Percentiles rank a stretch among this genome's conserved stretches.
Conservation (phyloP, 1,140 invertebrate genomes). For the Episyrphus balteatus region DNA sequence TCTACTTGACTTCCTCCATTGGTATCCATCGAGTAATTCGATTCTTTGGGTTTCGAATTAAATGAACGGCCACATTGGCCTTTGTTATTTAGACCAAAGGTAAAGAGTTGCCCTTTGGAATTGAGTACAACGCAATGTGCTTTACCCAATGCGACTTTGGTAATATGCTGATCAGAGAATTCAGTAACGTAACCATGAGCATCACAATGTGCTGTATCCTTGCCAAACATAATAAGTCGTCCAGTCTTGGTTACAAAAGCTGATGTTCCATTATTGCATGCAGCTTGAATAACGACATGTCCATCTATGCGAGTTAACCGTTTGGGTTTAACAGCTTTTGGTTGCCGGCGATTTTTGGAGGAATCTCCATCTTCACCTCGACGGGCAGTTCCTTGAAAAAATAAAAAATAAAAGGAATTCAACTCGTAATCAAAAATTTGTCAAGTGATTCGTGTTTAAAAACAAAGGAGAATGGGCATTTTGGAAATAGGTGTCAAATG, state of each 20-base stretch:
- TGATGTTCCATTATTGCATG: conserved; percentile 91
- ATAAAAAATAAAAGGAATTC: conserved; percentile 13
- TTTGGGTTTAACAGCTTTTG: conserved; percentile 84
- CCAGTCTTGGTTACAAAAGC: conserved; percentile 84
- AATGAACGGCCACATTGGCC: conserved; percentile 93
- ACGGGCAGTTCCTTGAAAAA: conserved; percentile 77
- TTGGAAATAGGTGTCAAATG: too few species aligned
- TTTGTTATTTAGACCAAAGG: conserved; percentile 96
- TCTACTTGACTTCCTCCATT: conserved; percentile 2
- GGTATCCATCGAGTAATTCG: conserved; percentile 24
- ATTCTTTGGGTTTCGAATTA: conserved; percentile 50
- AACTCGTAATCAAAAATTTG: too few species aligned
- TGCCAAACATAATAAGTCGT: conserved; percentile 86
- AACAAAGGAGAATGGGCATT: too few species aligned
- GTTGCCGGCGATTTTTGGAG: conserved; percentile 70
- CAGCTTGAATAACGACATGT: conserved; percentile 66
- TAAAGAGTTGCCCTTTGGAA: conserved; percentile 82
- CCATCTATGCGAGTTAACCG: conserved; percentile 85
- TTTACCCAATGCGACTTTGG: conserved; percentile 81
- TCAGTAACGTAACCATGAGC: conserved; percentile 53
- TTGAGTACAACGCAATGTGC: conserved; percentile 85
- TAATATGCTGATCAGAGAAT: conserved; percentile 70
- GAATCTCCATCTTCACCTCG: conserved; percentile 90
- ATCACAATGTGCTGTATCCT: conserved; percentile 86
- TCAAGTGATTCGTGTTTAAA: too few species aligned